phyloP scores from a whole-genome alignment of 2,888 invertebrate genomes.

The Arctia plantaginis region DNA sequence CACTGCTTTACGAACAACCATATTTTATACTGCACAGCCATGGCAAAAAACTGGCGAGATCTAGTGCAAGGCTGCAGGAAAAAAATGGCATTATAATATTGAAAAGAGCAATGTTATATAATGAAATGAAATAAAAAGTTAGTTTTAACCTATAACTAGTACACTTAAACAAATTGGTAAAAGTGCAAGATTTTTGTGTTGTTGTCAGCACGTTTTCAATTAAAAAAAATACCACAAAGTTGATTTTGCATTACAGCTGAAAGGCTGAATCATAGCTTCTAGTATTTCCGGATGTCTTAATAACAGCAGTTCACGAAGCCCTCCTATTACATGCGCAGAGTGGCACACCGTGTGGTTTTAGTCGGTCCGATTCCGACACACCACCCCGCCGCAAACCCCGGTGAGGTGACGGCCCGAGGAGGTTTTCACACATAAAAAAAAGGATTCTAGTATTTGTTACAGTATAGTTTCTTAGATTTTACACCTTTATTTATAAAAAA shows the following conservation, averaged over 20 bases:
- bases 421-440: no score
- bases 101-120: conserved; percentile 28
- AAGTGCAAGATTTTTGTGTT: background rate
- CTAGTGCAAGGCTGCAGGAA: conserved; percentile 74
- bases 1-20: conserved; percentile 25
- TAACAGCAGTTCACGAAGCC: no score
- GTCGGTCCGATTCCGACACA: no score
- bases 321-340: no score
- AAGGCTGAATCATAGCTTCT: background rate
- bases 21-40: conserved; percentile 67
- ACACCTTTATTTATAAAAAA: background rate
- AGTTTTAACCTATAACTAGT: background rate
- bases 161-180: background rate
- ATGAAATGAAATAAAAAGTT: conserved; percentile 14
- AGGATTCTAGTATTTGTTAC: background rate
- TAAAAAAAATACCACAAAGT: background rate
- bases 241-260: background rate
- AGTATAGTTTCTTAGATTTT: background rate
- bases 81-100: conserved; percentile 39
- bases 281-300: no score
- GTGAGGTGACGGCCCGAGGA: no score
- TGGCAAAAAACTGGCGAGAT: conserved; percentile 67
- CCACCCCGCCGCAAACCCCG: no score
- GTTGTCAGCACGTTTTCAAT: background rate
- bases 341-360: no score